Evolutionary conservation across 2,797 vertebrate species (phyloP), one percentile per base, ranked within the genome.

Genomic region (Tokudaia muenninki): DNA sequence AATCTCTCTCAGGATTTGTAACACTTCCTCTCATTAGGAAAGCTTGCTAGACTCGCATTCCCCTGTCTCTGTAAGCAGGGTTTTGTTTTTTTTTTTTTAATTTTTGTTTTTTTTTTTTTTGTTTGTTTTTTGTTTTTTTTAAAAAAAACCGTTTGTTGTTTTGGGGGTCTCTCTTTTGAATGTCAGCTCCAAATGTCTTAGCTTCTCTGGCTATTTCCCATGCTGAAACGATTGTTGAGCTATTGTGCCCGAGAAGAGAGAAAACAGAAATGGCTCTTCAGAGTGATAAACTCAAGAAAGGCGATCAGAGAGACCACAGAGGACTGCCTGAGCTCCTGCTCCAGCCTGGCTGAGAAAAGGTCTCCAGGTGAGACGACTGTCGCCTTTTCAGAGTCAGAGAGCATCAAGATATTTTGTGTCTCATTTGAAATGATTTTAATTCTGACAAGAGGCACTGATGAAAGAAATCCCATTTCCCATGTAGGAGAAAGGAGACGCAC

Each of bases 31-130:
- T 96, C 61, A 34, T 91, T 97, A 83, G 47, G 95, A 97, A 97
- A 97, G 97, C 96, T 97, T 96, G 93, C 97, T 78, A 34, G 94
- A 88, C 63, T 55, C 96, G 55, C 95, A 67, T 75, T 95, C 92
- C 92, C 87, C 70, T 55, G 31, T 77, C n/a, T 84, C 12, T n/a
- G 82, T 90, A 70, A 79, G 29, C 84, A 41, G 90, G 13, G 5
- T 65, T 29, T 63, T 63, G 29, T 67, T 14, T 16, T 34, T 34
- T 47, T 47, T 13, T 65, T 95, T 94, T 96, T 57, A 91, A 44
- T 93, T 95, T 94, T 78, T 91, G 5, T 98, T 91, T 97, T 95
- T 94, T 78, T 91, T 4, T 98, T 91, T 97, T 41, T 41, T 41
- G 41, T 29, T 63, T 63, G 29, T 67, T 16, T 16, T 34, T 34